A percentile compares a stretch with the other conserved stretches of the same genome.
phyloP scores from a whole-genome alignment of 2,888 invertebrate species.

The Temnothorax ravouxi region DNA sequence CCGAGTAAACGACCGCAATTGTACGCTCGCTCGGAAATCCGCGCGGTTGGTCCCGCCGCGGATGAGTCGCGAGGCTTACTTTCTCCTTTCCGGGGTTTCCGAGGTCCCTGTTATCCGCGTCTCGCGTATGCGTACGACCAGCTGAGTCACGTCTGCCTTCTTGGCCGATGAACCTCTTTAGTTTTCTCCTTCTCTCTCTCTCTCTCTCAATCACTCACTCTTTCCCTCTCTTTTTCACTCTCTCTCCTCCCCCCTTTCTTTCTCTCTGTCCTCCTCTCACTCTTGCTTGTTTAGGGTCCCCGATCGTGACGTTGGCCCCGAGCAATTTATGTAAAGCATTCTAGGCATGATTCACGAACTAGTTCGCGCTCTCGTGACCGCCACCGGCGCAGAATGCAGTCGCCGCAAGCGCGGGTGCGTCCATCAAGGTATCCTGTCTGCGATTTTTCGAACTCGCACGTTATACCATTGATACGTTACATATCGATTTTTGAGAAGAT shows the following conservation, averaged over 20 bases:
- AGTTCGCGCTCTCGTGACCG: constrained; percentile 85
- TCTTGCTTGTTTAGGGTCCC: constrained; percentile 63
- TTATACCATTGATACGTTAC: not conserved
- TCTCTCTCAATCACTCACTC: constrained; percentile 3
- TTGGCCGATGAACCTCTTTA: constrained; percentile 62
- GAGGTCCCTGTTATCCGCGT: constrained; percentile 50
- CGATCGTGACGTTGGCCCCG: constrained; percentile 78
- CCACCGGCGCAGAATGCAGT: constrained; percentile 81
- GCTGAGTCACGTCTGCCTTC: constrained; percentile 70
- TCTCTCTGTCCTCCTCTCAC: constrained; percentile 34
- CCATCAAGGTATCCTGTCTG: constrained; percentile 20
- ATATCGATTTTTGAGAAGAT: not conserved
- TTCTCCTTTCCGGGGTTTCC: constrained; percentile 72
- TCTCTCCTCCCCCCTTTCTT: not conserved
- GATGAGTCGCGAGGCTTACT: constrained; percentile 67
- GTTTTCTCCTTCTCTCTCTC: constrained; percentile 12
- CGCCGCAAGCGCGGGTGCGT: constrained; percentile 41
- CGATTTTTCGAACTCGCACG: not conserved
- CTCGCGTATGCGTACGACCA: constrained; percentile 60
- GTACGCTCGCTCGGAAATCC: constrained; percentile 55
- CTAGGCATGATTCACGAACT: constrained; percentile 86
- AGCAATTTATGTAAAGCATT: constrained; percentile 85
- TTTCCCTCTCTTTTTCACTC: constrained; percentile 18
- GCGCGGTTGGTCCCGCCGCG: constrained; percentile 49
- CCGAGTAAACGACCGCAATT: constrained; percentile 38